Percentiles rank a stretch among this genome's conserved stretches.
These are phyloP conservation scores for Gadus macrocephalus DNA, from an alignment of 2,113 vertebrate species.

Conservation along the genomic window DNA sequence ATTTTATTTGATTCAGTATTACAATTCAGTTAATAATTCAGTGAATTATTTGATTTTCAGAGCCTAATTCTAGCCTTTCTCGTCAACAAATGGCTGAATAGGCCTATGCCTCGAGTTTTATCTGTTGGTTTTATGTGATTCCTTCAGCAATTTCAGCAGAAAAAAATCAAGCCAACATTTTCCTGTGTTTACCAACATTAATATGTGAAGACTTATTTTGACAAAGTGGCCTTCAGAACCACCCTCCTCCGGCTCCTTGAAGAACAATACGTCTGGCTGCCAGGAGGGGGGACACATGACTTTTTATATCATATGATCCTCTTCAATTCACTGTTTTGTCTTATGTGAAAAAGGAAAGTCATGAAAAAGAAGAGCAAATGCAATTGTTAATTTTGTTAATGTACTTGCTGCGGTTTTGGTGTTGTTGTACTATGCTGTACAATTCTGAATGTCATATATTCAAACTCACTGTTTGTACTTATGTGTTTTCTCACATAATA, in stretches of 20 bases:
- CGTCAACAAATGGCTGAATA: not conserved
- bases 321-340: too few species aligned
- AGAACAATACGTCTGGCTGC: constrained; percentile 6
- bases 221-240: constrained; percentile 56
- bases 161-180: constrained; percentile 12
- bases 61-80: not conserved
- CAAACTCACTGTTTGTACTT: too few species aligned
- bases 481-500: too few species aligned
- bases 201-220: constrained; percentile 9
- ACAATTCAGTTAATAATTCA: too few species aligned
- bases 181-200: constrained; percentile 13
- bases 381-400: too few species aligned
- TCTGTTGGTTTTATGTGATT: not conserved
- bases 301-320: constrained; percentile 12
- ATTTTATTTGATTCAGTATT: too few species aligned
- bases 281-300: constrained; percentile 22
- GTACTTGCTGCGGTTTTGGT: too few species aligned
- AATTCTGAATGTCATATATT: too few species aligned
- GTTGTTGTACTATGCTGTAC: too few species aligned
- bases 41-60: not conserved
- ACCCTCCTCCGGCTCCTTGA: constrained; percentile 33
- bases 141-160: not conserved
- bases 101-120: not conserved
- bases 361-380: too few species aligned
- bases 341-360: too few species aligned